Evolutionary conservation across 2,888 invertebrate genomes (phyloP).

Genomic region (Spodoptera exigua): DNA sequence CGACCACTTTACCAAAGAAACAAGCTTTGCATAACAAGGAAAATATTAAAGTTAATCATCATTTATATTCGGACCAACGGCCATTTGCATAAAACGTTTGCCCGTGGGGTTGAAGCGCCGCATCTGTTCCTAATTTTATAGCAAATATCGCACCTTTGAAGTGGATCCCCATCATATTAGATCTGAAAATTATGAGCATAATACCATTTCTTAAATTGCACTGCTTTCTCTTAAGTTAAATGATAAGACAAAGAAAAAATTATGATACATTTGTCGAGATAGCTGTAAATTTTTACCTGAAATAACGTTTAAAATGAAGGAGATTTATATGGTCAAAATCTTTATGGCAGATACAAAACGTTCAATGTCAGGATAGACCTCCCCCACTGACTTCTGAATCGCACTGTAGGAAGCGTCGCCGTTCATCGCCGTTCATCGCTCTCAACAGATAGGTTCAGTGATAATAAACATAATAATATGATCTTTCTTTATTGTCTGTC

Average conservation of each 20-base stretch:
- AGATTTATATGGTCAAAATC: no score
- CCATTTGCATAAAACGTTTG: conserved; percentile 47
- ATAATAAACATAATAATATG: no score
- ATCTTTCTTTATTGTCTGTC: no score
- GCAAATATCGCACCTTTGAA: conserved; percentile 21
- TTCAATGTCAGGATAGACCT: no score
- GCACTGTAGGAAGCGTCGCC: no score
- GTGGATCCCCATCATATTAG: conserved; percentile 7
- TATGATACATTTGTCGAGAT: background rate
- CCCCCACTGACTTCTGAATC: no score
- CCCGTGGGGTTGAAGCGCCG: background rate
- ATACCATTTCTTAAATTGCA: conserved; percentile 26
- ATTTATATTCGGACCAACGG: conserved; percentile 39
- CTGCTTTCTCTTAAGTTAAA: conserved; percentile 24
- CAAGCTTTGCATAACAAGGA: background rate
- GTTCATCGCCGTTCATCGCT: no score
- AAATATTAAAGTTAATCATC: conserved; percentile 35
- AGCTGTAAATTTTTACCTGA: no score
- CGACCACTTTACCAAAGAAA: no score
- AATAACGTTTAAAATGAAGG: no score
- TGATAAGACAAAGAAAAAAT: conserved; percentile 24
- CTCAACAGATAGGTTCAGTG: no score
- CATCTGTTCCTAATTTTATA: conserved; percentile 41
- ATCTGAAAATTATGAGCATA: conserved; percentile 19
- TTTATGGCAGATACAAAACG: no score